A percentile compares a stretch with the other conserved stretches of the same genome.
These are phyloP conservation scores for Tetraneura akinire DNA, from an alignment of 1,140 invertebrate species.

Conservation along the genomic window DNA sequence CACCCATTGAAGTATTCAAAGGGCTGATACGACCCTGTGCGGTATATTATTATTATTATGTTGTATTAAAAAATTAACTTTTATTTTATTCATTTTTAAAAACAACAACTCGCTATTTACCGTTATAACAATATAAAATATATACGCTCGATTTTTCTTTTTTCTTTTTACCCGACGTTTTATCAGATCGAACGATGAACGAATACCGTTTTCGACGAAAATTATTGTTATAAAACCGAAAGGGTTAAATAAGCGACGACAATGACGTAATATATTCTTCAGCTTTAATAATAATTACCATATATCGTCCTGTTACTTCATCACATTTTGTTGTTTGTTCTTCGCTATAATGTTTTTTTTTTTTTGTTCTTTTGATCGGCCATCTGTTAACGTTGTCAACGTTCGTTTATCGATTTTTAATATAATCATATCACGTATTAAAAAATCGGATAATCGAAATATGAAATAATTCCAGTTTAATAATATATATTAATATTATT, in stretches of 20 bases:
- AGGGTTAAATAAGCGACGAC: neutral
- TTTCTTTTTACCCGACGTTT: neutral
- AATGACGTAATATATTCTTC: neutral
- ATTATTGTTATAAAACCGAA: slow-evolving; percentile 2
- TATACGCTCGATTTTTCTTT: too few species aligned
- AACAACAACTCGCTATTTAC: neutral
- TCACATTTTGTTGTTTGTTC: neutral
- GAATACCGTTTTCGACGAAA: neutral
- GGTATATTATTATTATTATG: neutral
- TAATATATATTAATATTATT: too few species aligned
- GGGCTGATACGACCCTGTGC: neutral
- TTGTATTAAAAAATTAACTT: neutral
- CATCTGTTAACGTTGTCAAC: neutral
- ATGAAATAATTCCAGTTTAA: too few species aligned
- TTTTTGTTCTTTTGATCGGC: neutral
- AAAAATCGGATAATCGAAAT: too few species aligned
- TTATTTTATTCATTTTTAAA: neutral
- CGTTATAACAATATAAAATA: neutral
- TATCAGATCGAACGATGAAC: slow-evolving; percentile 23
- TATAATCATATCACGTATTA: too few species aligned
- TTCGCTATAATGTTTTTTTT: neutral
- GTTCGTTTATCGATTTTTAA: too few species aligned
- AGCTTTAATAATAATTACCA: neutral
- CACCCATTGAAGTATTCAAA: neutral
- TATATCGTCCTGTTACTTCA: slow-evolving; percentile 15